A percentile compares a stretch with the other conserved stretches of the same genome.
phyloP scores from a whole-genome alignment of 2,888 invertebrate genomes.

The Xestia c-nigrum region DNA sequence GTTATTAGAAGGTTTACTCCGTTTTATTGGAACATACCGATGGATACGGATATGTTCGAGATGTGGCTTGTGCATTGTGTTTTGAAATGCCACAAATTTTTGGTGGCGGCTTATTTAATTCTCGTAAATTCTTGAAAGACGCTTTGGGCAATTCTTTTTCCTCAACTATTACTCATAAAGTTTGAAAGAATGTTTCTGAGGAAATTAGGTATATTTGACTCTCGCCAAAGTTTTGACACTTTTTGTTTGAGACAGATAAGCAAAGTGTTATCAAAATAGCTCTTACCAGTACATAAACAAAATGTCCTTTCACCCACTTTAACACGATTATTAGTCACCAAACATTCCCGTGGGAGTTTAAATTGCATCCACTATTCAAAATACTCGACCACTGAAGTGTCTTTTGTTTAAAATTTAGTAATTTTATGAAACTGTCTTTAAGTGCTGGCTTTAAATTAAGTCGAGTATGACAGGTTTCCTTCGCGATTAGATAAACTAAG shows the following conservation, averaged over 20 bases:
- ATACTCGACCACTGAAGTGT: slow-evolving; percentile 38
- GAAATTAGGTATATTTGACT: neutral
- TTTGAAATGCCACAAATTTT: slow-evolving; percentile 6
- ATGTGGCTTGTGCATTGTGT: neutral
- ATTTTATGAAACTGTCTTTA: slow-evolving; percentile 55
- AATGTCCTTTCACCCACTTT: slow-evolving; percentile 13
- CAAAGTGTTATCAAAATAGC: neutral
- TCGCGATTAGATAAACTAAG: slow-evolving; percentile 49
- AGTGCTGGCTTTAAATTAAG: slow-evolving; percentile 51
- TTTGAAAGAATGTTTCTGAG: too few relatives aligned
- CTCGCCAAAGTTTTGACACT: too few relatives aligned
- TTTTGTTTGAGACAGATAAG: neutral
- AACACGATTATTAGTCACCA: slow-evolving; percentile 28
- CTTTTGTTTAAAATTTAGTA: slow-evolving; percentile 54
- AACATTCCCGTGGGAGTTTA: slow-evolving; percentile 53
- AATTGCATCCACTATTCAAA: slow-evolving; percentile 23
- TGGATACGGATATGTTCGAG: neutral
- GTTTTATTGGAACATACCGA: slow-evolving; percentile 40
- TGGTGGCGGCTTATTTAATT: neutral
- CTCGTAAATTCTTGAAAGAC: too few relatives aligned
- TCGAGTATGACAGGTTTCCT: slow-evolving; percentile 52
- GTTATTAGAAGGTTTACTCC: slow-evolving; percentile 68
- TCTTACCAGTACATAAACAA: too few relatives aligned
- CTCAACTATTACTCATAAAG: too few relatives aligned
- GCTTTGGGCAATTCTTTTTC: too few relatives aligned